phyloP scores from a whole-genome alignment of 2,888 invertebrate genomes.

The Pseudeuparius sepicola region DNA sequence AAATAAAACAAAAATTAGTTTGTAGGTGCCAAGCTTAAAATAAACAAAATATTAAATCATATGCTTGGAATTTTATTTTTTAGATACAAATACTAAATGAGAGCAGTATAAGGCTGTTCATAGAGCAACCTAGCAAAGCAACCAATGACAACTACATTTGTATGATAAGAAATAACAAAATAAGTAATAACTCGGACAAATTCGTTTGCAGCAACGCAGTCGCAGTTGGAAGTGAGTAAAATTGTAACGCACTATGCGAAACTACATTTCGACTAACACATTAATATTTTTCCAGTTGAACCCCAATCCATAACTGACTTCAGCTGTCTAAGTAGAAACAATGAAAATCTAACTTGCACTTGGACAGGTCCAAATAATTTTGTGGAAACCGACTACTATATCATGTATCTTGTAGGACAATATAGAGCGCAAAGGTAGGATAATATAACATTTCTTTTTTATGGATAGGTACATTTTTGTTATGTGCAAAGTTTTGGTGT shows the following conservation, averaged over 20 bases:
- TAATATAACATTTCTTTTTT: too few species aligned
- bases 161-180: too few species aligned
- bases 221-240: constrained; percentile 46
- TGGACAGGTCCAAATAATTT: constrained; percentile 55
- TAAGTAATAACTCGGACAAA: too few species aligned
- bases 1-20: too few species aligned
- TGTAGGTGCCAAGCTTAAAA: too few species aligned
- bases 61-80: constrained; percentile 18
- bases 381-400: constrained; percentile 46
- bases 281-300: constrained; percentile 43
- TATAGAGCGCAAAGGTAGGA: too few species aligned
- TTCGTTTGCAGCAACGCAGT: constrained; percentile 48
- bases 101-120: constrained; percentile 50
- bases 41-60: too few species aligned
- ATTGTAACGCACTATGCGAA: too few species aligned
- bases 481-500: background rate
- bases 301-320: constrained; percentile 61
- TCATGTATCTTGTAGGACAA: too few species aligned
- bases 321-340: constrained; percentile 61
- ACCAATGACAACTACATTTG: constrained; percentile 46
- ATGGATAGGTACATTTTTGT: background rate
- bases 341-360: constrained; percentile 62
- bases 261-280: too few species aligned
- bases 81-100: constrained; percentile 48
- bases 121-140: constrained; percentile 45